phyloP scores from a whole-genome alignment of 2,113 vertebrate species.

The Damaliscus lunatus region DNA sequence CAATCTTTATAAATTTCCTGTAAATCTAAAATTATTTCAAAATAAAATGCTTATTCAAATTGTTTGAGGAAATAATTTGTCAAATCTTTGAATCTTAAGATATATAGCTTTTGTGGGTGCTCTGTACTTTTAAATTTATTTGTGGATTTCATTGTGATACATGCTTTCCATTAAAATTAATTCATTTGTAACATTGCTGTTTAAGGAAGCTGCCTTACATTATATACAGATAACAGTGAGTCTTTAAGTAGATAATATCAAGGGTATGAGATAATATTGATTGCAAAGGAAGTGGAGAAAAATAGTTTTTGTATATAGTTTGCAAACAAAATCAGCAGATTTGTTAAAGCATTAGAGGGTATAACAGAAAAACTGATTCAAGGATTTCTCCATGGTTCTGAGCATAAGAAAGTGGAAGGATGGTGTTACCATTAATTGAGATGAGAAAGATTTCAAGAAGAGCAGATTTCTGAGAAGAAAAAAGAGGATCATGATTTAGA shows the following conservation, averaged over 20 bases:
- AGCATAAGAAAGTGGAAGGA: neutral
- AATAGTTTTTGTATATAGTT: neutral
- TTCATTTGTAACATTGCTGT: neutral
- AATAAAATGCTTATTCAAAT: neutral
- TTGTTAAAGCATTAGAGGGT: neutral
- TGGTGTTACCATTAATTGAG: neutral
- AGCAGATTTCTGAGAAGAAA: neutral
- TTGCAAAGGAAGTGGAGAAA: neutral
- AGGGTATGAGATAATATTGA: neutral
- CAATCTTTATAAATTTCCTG: neutral
- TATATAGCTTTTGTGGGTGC: neutral
- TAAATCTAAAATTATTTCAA: neutral
- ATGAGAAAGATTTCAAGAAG: neutral
- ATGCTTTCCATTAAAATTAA: neutral
- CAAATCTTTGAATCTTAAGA: neutral
- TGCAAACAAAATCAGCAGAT: neutral
- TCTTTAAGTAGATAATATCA: neutral
- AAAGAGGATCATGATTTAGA: neutral
- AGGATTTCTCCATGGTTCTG: neutral
- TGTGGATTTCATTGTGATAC: neutral
- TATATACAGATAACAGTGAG: neutral
- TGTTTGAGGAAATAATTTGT: neutral
- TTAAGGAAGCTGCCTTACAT: neutral
- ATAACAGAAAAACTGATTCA: neutral
- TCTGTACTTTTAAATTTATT: neutral